Percentiles rank a stretch among this genome's conserved stretches.
phyloP scores from a whole-genome alignment of 2,888 invertebrate species.

The Fissipunctia ypsillon region DNA sequence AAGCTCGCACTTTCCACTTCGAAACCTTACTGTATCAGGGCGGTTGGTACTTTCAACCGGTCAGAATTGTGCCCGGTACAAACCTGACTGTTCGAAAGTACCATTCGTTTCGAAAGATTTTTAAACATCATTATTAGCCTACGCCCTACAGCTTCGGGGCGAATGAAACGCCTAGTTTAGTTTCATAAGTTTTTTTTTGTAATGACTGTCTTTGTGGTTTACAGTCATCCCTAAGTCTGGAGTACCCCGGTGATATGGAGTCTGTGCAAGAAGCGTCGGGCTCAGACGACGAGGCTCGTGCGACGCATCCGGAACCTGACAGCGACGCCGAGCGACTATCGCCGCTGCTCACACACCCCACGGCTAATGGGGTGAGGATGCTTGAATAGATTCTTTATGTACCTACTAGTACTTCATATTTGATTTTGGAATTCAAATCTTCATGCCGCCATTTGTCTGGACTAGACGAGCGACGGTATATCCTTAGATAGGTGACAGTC shows the following conservation, averaged over 20 bases:
- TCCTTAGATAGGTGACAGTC: no score
- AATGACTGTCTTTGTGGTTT: not conserved
- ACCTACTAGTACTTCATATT: not conserved
- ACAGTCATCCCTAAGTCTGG: constrained; percentile 82
- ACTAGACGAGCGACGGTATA: no score
- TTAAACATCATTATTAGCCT: not conserved
- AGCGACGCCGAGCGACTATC: constrained; percentile 96
- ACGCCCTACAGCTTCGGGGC: no score
- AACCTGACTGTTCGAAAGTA: not conserved
- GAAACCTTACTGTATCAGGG: not conserved
- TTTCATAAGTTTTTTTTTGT: not conserved
- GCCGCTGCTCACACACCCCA: constrained; percentile 91
- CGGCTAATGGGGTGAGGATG: constrained; percentile 72
- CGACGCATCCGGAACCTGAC: constrained; percentile 91
- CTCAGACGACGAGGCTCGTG: constrained; percentile 71
- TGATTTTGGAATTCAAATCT: not conserved
- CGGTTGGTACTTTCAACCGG: not conserved
- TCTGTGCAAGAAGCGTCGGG: constrained; percentile 68
- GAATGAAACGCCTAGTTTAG: not conserved
- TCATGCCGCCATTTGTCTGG: not conserved
- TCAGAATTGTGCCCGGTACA: not conserved
- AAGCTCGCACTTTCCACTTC: not conserved
- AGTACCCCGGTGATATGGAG: constrained; percentile 72
- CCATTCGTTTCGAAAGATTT: not conserved
- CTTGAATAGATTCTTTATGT: not conserved